phyloP scores from a whole-genome alignment of 2,113 vertebrate species.

The Trematocara macrostoma region DNA sequence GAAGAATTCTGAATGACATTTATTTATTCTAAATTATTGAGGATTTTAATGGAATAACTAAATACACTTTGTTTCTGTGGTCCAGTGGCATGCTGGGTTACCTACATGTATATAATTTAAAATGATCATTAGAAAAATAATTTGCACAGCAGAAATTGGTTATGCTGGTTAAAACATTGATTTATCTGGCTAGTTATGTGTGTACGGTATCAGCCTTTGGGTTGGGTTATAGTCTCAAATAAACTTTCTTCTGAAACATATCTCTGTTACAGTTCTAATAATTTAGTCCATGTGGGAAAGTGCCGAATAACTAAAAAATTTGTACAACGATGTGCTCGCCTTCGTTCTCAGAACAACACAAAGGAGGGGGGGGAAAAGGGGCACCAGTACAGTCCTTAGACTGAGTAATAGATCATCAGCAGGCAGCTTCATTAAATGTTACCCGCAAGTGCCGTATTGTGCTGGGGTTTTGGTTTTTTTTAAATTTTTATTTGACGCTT shows the following conservation, averaged over 20 bases:
- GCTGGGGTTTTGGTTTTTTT: fast-evolving
- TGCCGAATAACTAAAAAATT: neutral
- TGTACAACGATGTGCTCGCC: neutral
- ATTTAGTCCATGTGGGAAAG: neutral
- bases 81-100: neutral
- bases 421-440: neutral
- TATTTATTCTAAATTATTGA: neutral
- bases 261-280: neutral
- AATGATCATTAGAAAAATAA: neutral
- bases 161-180: neutral
- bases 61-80: neutral
- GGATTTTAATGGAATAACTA: neutral
- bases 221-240: neutral
- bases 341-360: neutral
- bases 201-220: neutral
- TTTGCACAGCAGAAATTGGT: neutral
- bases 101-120: neutral
- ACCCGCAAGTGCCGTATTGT: neutral
- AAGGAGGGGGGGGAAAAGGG: neutral
- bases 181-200: neutral
- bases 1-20: neutral
- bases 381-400: neutral
- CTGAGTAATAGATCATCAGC: neutral
- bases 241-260: neutral
- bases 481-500: fast-evolving